Conservation (phyloP, 2,113 vertebrate species). For the Pituophis catenifer region DNA sequence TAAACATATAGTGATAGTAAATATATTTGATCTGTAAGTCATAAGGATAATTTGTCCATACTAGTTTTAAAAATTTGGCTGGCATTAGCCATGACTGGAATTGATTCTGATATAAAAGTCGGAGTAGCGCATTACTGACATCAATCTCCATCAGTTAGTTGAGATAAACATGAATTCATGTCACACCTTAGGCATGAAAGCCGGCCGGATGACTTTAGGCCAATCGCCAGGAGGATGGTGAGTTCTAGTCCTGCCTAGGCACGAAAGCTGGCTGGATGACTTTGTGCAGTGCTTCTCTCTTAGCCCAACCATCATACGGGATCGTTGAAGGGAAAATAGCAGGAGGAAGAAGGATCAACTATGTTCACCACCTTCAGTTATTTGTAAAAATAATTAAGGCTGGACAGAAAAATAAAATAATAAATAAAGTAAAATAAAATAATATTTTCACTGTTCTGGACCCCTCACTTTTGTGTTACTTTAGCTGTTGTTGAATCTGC, state of each 20-base stretch:
- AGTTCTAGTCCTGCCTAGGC: too few species aligned
- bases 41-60: neutral
- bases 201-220: neutral
- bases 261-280: neutral
- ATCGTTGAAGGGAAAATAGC: neutral
- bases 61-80: neutral
- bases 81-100: neutral
- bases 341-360: neutral
- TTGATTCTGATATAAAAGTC: neutral
- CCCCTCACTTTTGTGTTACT: neutral
- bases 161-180: neutral
- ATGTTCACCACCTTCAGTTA: neutral
- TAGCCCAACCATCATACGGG: neutral
- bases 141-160: neutral
- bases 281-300: neutral
- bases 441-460: neutral
- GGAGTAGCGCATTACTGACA: neutral
- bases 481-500: neutral
- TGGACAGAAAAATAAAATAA: too few species aligned
- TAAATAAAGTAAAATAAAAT: neutral
- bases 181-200: neutral
- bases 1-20: neutral
- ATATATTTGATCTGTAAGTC: neutral
- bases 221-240: neutral
- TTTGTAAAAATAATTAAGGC: too few species aligned